Evolutionary conservation across 2,797 vertebrate genomes (phyloP), one percentile per base, ranked within the genome.

Genomic region (Geotrypetes seraphini): DNA sequence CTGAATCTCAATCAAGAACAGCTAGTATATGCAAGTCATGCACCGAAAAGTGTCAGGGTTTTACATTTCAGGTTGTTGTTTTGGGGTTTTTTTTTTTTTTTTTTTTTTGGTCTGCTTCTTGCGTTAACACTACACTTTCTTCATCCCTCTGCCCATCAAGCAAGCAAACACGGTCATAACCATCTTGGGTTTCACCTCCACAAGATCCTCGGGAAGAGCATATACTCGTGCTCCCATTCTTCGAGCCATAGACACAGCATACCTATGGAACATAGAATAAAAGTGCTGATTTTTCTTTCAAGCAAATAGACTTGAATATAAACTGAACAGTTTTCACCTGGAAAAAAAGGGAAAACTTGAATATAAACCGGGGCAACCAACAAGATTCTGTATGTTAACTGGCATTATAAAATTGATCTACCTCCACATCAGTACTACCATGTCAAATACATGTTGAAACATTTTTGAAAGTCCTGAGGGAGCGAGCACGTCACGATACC

Each of bases 91-190:
- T 25, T 25, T 13, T 25, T 10, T 33, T 18, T 7, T 10, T 19
- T 42, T 45, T 31, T 40, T 30, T 23, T 21, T 30, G 33, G 7
- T 64, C 32, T 31, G 29, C 14, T 10, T 5, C 12, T 12, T 46
- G 42, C 14, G 44, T 31, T 21, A 39, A 19, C 22, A 47, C 77
- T 90, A 97, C 12, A 74, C 89, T 58, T 60, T 76, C 73, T 95
- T 94, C 91, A 97, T 89, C 36, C 94, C 94, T 53, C 91, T 70
- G 25, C 89, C 95, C 95, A 98, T 97, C 78, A 98, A 79, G 56
- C 94, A 98, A 20, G 95, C 95, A 28, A 98, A 98, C 59, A 97
- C 87, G 0, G 91, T 98, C 95, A 98, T 97, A 66, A 97, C 95
- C 94, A 97, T 96, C 70, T 98, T 98, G 12, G 73, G 90, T 47